Percentiles rank a stretch among this genome's conserved stretches.
Evolutionary conservation across 2,797 vertebrate species (phyloP).

Genomic region (Anguilla pacifica): DNA sequence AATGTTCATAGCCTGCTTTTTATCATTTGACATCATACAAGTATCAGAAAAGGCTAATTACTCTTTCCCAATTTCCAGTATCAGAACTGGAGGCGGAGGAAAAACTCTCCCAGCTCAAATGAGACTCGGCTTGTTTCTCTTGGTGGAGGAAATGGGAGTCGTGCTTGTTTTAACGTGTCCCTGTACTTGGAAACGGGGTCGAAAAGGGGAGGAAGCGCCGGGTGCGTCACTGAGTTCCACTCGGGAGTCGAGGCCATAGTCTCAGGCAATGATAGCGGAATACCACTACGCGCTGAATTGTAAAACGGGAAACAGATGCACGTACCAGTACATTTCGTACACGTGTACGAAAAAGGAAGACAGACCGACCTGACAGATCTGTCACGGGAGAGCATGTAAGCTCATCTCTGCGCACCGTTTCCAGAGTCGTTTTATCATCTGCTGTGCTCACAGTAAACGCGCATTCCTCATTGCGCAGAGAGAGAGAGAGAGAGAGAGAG

Average conservation of each 20-base stretch:
- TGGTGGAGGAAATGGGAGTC: background rate
- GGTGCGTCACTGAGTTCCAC: background rate
- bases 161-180: slow-evolving; percentile 1
- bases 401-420: background rate
- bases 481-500: background rate
- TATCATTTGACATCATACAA: background rate
- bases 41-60: background rate
- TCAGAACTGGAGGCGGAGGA: background rate
- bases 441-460: background rate
- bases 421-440: background rate
- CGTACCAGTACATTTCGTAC: background rate
- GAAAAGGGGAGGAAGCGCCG: background rate
- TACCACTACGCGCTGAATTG: no score
- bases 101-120: background rate
- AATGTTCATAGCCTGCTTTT: background rate
- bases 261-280: background rate
- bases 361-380: background rate
- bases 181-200: slow-evolving; percentile 1
- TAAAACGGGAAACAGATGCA: background rate
- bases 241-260: background rate
- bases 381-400: background rate
- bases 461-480: background rate
- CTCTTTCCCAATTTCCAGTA: background rate
- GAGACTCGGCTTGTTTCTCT: background rate
- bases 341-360: background rate